Evolutionary conservation across 2,797 vertebrate genomes (phyloP).

Genomic region (Craterocephalus amniculus): DNA sequence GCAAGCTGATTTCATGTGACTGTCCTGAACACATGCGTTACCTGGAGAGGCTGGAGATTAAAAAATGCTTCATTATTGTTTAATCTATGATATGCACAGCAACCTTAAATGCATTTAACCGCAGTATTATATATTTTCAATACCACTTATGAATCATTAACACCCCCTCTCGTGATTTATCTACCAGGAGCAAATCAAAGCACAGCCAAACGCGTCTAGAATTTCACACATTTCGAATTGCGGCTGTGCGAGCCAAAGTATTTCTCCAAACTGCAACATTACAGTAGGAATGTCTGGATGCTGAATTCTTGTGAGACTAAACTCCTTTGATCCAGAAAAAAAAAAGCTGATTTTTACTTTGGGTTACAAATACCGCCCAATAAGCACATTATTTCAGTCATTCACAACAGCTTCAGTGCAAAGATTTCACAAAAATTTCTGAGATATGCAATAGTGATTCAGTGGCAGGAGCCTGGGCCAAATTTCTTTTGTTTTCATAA

Average conservation of each 20-base stretch:
- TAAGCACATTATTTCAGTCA: slow-evolving; percentile 15
- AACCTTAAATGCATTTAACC: slow-evolving; percentile 58
- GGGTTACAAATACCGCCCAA: slow-evolving; percentile 7
- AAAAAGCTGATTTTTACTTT: slow-evolving; percentile 7
- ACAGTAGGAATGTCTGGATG: slow-evolving; percentile 8
- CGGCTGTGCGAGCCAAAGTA: slow-evolving; percentile 1
- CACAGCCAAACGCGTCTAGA: slow-evolving; percentile 43
- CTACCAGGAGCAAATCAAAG: slow-evolving; percentile 59
- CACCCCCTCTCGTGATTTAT: slow-evolving; percentile 42
- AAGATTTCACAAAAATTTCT: slow-evolving; percentile 17
- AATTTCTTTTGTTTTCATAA: slow-evolving; percentile 38
- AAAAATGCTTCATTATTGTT: slow-evolving; percentile 47
- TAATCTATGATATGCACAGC: slow-evolving; percentile 47
- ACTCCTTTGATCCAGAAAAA: slow-evolving; percentile 33
- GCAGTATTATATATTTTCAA: slow-evolving; percentile 70
- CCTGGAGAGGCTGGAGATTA: slow-evolving; percentile 48
- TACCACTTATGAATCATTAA: slow-evolving; percentile 70
- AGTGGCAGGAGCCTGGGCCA: slow-evolving; percentile 5
- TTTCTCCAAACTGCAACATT: slow-evolving; percentile 27
- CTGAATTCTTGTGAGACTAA: slow-evolving; percentile 9
- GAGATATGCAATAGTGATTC: slow-evolving; percentile 32
- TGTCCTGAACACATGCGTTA: slow-evolving; percentile 41
- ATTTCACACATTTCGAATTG: slow-evolving; percentile 53
- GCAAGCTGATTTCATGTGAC: slow-evolving; percentile 45
- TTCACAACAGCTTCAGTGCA: neutral